Evolutionary conservation across 2,113 vertebrate genomes (phyloP).

Genomic region (Campylomormyrus numenius): DNA sequence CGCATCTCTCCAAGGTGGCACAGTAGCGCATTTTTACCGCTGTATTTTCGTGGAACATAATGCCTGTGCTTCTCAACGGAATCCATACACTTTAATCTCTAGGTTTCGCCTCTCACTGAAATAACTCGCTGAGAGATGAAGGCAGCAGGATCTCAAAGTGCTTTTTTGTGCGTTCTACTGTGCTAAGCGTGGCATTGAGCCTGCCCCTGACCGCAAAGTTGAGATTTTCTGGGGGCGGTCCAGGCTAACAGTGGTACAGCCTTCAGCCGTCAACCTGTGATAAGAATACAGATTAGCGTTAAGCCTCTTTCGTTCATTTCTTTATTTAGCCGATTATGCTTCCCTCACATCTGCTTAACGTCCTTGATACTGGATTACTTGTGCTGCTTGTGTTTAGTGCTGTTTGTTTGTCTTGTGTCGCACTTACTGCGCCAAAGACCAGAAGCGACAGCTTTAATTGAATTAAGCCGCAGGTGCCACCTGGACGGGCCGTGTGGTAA

Average conservation of each 20-base stretch:
- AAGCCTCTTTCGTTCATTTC: not conserved
- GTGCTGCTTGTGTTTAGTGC: not conserved
- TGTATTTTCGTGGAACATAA: not conserved
- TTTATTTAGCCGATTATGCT: conserved; percentile 1
- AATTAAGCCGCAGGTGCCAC: not conserved
- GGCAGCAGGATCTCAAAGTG: not conserved
- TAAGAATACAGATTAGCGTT: conserved; percentile 1
- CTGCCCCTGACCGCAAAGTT: not conserved
- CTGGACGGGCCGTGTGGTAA: not conserved
- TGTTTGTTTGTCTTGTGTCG: not conserved
- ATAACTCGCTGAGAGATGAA: not conserved
- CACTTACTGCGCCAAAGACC: not conserved
- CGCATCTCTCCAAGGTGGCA: not conserved
- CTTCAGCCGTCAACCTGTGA: not conserved
- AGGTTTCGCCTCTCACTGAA: not conserved
- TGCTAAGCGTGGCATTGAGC: not conserved
- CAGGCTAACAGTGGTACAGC: not conserved
- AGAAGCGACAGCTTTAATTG: not conserved
- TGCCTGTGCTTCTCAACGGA: not conserved
- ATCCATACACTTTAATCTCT: not conserved
- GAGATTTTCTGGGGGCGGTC: not conserved
- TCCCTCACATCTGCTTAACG: not conserved
- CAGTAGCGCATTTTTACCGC: not conserved
- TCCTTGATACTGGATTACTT: not conserved
- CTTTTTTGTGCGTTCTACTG: not conserved